Conservation (phyloP, 2,888 invertebrate genomes). For the Xiphydria camelus region DNA sequence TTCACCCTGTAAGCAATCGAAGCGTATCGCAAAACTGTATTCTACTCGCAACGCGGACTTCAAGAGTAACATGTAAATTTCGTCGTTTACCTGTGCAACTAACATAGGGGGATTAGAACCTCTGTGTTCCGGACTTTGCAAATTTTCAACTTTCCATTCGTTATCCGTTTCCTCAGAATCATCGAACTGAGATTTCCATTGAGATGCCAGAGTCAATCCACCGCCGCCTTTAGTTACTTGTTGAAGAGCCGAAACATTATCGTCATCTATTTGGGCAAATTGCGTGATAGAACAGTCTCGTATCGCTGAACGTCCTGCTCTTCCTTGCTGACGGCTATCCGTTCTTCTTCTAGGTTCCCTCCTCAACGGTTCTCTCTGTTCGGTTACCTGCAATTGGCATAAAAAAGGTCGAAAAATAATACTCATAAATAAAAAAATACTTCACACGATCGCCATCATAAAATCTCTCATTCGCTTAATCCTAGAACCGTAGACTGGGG, state of each 20-base stretch:
- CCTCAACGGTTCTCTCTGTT: conserved; percentile 53
- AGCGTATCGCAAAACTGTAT: too few species aligned
- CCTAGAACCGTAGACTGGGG: too few species aligned
- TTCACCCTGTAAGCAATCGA: too few species aligned
- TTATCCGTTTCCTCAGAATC: conserved; percentile 94
- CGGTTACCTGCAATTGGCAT: conserved; percentile 50
- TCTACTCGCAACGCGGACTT: background rate
- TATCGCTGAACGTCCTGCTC: conserved; percentile 58
- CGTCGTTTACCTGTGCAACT: conserved; percentile 45
- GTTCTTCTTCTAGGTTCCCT: conserved; percentile 49
- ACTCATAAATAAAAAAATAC: too few species aligned
- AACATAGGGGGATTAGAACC: conserved; percentile 41
- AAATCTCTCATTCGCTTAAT: too few species aligned
- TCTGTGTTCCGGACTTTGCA: conserved; percentile 59
- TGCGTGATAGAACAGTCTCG: conserved; percentile 86
- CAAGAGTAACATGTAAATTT: background rate
- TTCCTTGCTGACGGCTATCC: conserved; percentile 45
- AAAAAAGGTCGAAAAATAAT: too few species aligned
- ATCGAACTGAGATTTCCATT: conserved; percentile 96
- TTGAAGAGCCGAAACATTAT: conserved; percentile 85
- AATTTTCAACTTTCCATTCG: conserved; percentile 84
- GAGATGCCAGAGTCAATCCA: conserved; percentile 82
- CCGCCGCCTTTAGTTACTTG: conserved; percentile 90
- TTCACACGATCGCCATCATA: too few species aligned
- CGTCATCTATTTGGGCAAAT: conserved; percentile 91